Base-by-base conservation (phyloP, 2,888 invertebrate species). In the Bimastos eiseni region DNA sequence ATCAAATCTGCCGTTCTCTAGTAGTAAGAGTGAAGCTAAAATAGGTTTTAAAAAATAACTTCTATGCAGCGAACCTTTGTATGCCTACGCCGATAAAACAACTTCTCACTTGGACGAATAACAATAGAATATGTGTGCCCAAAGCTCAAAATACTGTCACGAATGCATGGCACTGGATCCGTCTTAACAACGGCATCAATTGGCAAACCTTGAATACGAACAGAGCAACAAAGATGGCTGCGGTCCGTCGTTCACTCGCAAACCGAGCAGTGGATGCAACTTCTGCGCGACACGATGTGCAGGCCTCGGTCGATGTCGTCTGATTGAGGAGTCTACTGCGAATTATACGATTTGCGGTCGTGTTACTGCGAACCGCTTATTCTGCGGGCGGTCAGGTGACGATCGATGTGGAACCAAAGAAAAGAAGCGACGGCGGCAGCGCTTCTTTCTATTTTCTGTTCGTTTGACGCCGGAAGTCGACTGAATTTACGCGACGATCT, bases 331-430 rank as follows among this genome's bases (percentile, higher is more conserved):
- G 49, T 49, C 49, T 55, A 4, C 55, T n/a, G 70, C n/a, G 70
- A 70, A 70, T 70, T 70, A 70, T 70, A n/a, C 70, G 70, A 70
- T n/a, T n/a, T 70, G 70, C n/a, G 70, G 70, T 70, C 49, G 70
- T 55, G 30, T n/a, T n/a, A n/a, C n/a, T n/a, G 13, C 30, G 70
- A 70, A 70, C n/a, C 70, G 70, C 30, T 70, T n/a, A 70, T 70
- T 30, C 70, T 30, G 70, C 70, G 70, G 70, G n/a, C 70, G 70
- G 70, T n/a, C 49, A 49, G 49, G 21, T 49, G 49, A 49, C 49
- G 49, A 49, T 49, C 49, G 49, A 49, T 49, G 49, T 49, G 49
- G 24, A 49, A 41, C n/a, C 70, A 70, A 70, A 70, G 70, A 49
- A 49, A 49, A 24, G n/a, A n/a, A n/a, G n/a, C n/a, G 15, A 41